Evolutionary conservation across 2,888 invertebrate species (phyloP), one percentile per base, ranked within the genome.

Genomic region (Hetaerina titia): DNA sequence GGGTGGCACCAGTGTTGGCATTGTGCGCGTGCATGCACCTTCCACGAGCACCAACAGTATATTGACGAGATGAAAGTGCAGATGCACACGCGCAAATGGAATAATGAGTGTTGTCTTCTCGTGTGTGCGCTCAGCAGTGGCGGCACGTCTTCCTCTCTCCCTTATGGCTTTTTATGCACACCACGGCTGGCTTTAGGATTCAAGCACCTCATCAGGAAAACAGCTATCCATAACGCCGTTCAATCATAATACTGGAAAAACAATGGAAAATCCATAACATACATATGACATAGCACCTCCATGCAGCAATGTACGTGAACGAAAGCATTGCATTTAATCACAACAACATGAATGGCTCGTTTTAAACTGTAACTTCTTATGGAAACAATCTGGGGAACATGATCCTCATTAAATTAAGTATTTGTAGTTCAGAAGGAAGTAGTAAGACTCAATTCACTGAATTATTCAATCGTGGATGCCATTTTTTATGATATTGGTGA

Each of bases 131-230:
- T 45, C 45, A 45, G 45, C 69, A 69, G 90, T 56, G 69, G 74
- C n/a, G 69, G 74, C 92, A 31, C 81, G 11, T 15, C 69, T 69
- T n/a, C 69, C 92, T 56, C 64, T 69, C 56, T 74, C 69, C 69
- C 22, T n/a, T 92, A 92, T 92, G 92, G 92, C 92, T 31, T 31
- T 31, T 9, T 8, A 22, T 11, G 31, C 69, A 92, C 69, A 56
- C 92, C 92, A 92, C 56, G 45, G 64, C 63, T 90, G 64, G 90
- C 92, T n/a, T 88, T 90, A 90, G 90, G 90, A 90, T 90, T 92
- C 92, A 92, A 92, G 92, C 92, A 92, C 92, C 92, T 92, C 92
- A 92, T 92, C 92, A 45, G 92, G 92, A 92, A 92, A 92, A 92
- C 92, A 92, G 92, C 69, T 74, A 92, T 92, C 92, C 69, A 69